Percentiles rank a stretch among this genome's conserved stretches.
Conservation (phyloP, 2,113 vertebrate genomes). For the Sprattus sprattus region DNA sequence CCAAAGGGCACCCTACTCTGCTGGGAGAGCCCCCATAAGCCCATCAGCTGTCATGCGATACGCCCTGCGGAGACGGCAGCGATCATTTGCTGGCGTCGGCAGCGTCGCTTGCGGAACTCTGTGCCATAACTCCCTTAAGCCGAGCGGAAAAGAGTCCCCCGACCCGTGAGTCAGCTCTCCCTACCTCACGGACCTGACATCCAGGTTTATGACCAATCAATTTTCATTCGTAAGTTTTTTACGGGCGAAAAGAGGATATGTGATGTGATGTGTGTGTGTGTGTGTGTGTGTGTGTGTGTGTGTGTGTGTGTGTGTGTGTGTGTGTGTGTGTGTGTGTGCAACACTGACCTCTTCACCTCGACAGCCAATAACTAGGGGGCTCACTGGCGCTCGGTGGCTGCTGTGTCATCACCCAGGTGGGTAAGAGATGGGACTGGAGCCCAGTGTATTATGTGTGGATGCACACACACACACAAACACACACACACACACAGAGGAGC, state of each 20-base stretch:
- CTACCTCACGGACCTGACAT: not conserved
- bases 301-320: no score
- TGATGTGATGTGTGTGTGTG: no score
- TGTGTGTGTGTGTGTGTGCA: no score
- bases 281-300: no score
- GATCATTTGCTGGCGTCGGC: not conserved
- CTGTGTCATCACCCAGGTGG: not conserved
- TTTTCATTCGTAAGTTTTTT: not conserved
- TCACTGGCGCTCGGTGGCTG: not conserved
- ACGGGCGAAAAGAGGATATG: not conserved
- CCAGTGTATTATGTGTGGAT: not conserved
- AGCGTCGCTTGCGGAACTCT: not conserved
- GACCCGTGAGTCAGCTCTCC: not conserved
- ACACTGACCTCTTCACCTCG: not conserved
- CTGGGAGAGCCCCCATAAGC: not conserved
- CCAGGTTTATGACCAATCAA: slow-evolving; percentile 9
- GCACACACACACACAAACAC: no score
- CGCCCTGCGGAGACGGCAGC: not conserved
- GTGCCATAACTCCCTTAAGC: no score
- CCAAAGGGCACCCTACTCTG: not conserved
- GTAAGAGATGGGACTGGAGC: not conserved
- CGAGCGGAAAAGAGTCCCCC: no score
- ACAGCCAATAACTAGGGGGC: not conserved
- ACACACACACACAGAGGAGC: no score
- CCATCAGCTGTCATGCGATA: not conserved